Evolutionary conservation across 2,888 invertebrate species (phyloP), one percentile per base, ranked within the genome.

Genomic region (Halocaridina rubra): DNA sequence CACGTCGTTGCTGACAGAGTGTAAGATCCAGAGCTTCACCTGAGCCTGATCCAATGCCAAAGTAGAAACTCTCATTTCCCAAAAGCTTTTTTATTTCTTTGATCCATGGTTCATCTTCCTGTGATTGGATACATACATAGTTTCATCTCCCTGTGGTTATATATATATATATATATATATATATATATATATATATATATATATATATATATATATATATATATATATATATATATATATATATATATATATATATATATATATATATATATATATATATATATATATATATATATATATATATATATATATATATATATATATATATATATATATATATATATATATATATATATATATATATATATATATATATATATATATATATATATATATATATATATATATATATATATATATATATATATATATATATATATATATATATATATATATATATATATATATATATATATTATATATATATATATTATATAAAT

Each of bases 61-160:
- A 99, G 91, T 99, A 99, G 91, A 99, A 99, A 53, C 98, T 98
- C 13, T 99, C 99, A n/a, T 98, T 98, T 91, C 97, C 98, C 3
- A 99, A 92, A 80, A 99, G 92, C 91, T 98, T 98, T 88, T 84
- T 93, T 61, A 93, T 94, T 90, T 94, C 94, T 64, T 80, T 85
- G 5, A 87, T 85, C 87, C 87, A 87, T 33, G 71, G 67, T 16
- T 87, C 87, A 33, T 87, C 87, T 69, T 87, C 87, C 87, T 87
- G 29, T 16, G 59, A 67, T 39, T 39, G 39, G 7, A 39, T 39
- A 39, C 13, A 39, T 39, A 39, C 13, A 39, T 39, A 39, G 7
- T 8, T 39, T 8, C 13, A 39, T 39, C 7, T 39, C 13, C 7
- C 13, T 39, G 39, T 39, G 39, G 7, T 8, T 39, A 13, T 39